phyloP scores from a whole-genome alignment of 2,797 vertebrate genomes.

The Gambelia wislizenii region DNA sequence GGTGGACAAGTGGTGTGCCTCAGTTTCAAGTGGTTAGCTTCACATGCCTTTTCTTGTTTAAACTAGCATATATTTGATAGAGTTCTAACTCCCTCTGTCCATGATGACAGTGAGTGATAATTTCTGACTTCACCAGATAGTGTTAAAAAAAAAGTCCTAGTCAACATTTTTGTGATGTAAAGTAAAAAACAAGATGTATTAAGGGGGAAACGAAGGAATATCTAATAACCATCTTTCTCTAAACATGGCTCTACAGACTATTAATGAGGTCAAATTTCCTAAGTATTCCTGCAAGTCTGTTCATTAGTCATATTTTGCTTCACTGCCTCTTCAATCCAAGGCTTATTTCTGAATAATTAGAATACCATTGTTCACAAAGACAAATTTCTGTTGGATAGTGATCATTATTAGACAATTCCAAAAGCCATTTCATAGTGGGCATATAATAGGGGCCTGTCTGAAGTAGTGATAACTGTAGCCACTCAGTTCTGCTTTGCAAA shows the following conservation, averaged over 20 bases:
- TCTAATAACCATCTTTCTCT: slow-evolving; percentile 54
- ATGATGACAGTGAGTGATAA: not conserved
- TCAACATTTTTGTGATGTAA: not conserved
- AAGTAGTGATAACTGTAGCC: not conserved
- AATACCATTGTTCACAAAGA: slow-evolving; percentile 64
- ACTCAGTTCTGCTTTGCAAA: not conserved
- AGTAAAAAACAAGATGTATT: not conserved
- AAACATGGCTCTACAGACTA: slow-evolving; percentile 56
- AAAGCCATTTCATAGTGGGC: not conserved
- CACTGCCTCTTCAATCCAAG: slow-evolving; percentile 64
- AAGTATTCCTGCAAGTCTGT: slow-evolving; percentile 57
- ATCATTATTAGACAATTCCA: not conserved
- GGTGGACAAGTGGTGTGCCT: not conserved
- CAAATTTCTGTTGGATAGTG: slow-evolving; percentile 9
- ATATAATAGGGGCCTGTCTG: not conserved
- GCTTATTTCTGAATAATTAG: slow-evolving; percentile 59
- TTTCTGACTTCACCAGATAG: not conserved
- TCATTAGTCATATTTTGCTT: slow-evolving; percentile 71
- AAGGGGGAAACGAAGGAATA: slow-evolving; percentile 15
- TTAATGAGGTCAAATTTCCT: slow-evolving; percentile 53
- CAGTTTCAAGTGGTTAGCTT: not conserved
- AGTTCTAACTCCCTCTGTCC: slow-evolving; percentile 36
- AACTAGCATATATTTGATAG: slow-evolving; percentile 25
- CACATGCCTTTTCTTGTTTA: not conserved
- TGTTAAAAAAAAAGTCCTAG: slow-evolving; percentile 31